phyloP scores from a whole-genome alignment of 2,797 vertebrate species.

The Crocidura indochinensis region DNA sequence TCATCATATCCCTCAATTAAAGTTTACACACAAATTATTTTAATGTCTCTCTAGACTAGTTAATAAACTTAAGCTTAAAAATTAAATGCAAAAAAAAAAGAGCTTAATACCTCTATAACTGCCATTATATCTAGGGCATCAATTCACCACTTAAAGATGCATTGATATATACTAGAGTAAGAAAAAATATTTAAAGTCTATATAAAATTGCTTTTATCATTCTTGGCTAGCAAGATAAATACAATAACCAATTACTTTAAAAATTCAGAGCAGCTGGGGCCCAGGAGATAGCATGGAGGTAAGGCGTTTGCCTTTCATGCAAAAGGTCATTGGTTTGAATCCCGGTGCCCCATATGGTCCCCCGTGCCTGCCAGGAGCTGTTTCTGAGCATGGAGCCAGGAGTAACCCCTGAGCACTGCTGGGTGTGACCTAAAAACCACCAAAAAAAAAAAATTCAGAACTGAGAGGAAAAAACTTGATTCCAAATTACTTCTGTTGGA shows the following conservation, averaged over 20 bases:
- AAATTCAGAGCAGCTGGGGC: neutral
- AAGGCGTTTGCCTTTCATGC: too few relatives aligned
- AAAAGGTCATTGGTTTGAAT: too few relatives aligned
- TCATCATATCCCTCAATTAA: neutral
- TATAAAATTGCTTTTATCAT: neutral
- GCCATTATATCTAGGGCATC: neutral
- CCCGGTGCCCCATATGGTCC: too few relatives aligned
- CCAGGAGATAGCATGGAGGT: too few relatives aligned
- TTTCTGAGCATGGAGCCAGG: too few relatives aligned
- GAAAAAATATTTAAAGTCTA: too few relatives aligned
- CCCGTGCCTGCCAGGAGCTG: too few relatives aligned
- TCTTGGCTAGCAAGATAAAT: neutral
- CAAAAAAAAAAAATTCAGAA: too few relatives aligned
- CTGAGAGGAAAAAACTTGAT: neutral
- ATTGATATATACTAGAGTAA: neutral
- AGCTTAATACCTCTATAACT: neutral
- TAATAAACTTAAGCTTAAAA: neutral
- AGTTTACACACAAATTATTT: neutral
- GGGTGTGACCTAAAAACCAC: too few relatives aligned
- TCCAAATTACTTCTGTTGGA: neutral
- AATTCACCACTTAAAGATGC: neutral
- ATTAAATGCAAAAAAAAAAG: too few relatives aligned
- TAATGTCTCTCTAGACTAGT: neutral
- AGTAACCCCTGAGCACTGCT: too few relatives aligned
- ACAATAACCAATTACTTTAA: neutral